These are phyloP conservation scores for Volucella zonaria DNA, from an alignment of 2,888 invertebrate species.

Conservation along the genomic window DNA sequence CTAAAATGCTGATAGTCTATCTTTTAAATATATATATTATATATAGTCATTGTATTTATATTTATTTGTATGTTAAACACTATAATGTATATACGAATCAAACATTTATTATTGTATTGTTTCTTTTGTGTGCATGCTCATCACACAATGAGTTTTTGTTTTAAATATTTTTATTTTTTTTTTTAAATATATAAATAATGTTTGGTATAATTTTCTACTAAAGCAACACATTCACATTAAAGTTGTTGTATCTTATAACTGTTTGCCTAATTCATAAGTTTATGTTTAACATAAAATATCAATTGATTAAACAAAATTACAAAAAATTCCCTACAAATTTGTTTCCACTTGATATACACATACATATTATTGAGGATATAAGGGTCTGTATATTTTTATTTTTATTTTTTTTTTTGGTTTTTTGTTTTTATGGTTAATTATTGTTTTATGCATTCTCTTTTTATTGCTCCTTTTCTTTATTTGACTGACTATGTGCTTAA, in stretches of 20 bases:
- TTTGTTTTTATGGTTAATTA: constrained; percentile 19
- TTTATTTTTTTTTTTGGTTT: constrained; percentile 11
- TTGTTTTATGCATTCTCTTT: constrained; percentile 29
- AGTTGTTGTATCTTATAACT: constrained; percentile 19
- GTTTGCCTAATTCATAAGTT: constrained; percentile 38
- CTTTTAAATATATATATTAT: constrained; percentile 8
- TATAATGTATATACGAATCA: constrained; percentile 17
- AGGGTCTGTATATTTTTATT: constrained; percentile 1
- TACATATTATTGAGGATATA: constrained; percentile 45
- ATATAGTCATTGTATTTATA: neutral
- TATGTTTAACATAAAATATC: constrained; percentile 38
- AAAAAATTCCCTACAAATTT: constrained; percentile 61
- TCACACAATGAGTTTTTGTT: constrained; percentile 18
- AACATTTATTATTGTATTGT: constrained; percentile 58
- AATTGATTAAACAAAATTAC: constrained; percentile 49
- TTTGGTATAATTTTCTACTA: constrained; percentile 67
- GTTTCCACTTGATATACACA: constrained; percentile 50
- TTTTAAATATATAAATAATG: constrained; percentile 41
- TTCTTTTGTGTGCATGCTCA: constrained; percentile 5
- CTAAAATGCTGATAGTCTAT: constrained; percentile 54
- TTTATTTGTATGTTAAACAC: constrained; percentile 1
- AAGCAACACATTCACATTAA: constrained; percentile 57
- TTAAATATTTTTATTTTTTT: constrained; percentile 19
- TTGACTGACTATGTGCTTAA: constrained; percentile 73
- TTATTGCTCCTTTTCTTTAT: neutral